Conservation (phyloP, 2,888 invertebrate genomes). For the Idaea biselata region DNA sequence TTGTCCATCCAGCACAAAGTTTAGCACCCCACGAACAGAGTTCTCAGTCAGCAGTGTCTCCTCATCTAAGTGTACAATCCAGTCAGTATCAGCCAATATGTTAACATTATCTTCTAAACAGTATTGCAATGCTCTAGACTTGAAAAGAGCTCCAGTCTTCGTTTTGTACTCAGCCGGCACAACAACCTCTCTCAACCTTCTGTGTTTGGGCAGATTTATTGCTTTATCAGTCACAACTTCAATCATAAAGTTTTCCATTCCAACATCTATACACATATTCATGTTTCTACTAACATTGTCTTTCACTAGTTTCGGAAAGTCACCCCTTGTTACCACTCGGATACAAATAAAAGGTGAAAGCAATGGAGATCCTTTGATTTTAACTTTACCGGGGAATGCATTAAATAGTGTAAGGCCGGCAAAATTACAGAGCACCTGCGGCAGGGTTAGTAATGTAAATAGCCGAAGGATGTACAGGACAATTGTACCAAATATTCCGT, state of each 20-base stretch:
- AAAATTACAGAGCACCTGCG: conserved; percentile 94
- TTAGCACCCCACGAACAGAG: conserved; percentile 92
- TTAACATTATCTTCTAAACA: conserved; percentile 96
- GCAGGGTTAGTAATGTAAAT: conserved; percentile 91
- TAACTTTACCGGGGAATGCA: conserved; percentile 95
- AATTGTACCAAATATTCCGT: conserved; percentile 88
- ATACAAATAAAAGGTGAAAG: conserved; percentile 97
- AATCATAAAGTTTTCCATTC: conserved; percentile 96
- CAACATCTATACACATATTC: conserved; percentile 92
- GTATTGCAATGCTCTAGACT: conserved; percentile 96
- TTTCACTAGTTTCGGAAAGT: conserved; percentile 94
- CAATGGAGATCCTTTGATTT: conserved; percentile 92
- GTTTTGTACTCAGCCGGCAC: conserved; percentile 93
- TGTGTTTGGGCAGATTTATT: conserved; percentile 87
- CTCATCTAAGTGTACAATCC: conserved; percentile 99
- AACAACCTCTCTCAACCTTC: conserved; percentile 91
- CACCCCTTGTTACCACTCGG: conserved; percentile 95
- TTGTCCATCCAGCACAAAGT: conserved; percentile 96
- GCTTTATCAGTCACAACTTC: conserved; percentile 97
- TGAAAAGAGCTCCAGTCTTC: conserved; percentile 95
- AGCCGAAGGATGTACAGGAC: conserved; percentile 89
- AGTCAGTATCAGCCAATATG: conserved; percentile 91
- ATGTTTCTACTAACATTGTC: conserved; percentile 93
- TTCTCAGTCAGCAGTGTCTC: conserved; percentile 97
- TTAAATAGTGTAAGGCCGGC: conserved; percentile 93